Conservation (phyloP, 2,888 invertebrate genomes). For the Lysandra bellargus region DNA sequence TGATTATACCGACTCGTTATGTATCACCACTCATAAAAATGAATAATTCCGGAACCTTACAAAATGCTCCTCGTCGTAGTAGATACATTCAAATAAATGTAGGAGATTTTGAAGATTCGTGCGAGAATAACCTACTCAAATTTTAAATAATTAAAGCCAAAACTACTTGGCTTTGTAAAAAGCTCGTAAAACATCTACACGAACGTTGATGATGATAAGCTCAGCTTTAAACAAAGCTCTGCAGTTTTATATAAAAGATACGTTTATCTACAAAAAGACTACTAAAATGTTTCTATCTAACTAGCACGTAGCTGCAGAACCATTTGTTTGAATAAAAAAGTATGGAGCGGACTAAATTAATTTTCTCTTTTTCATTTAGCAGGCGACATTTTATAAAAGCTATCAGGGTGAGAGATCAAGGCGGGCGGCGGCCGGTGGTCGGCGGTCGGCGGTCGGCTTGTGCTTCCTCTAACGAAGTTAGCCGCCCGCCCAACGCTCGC, state of each 20-base stretch:
- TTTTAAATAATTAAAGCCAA: neutral
- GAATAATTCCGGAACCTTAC: neutral
- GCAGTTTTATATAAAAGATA: conserved; percentile 16
- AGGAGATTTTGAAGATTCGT: neutral
- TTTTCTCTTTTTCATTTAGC: conserved; percentile 35
- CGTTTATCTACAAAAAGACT: conserved; percentile 23
- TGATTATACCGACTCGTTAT: conserved; percentile 17
- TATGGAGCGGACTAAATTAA: conserved; percentile 32
- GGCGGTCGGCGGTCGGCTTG: conserved; percentile 44
- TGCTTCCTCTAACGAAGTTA: conserved; percentile 57
- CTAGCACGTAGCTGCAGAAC: conserved; percentile 30
- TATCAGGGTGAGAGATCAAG: conserved; percentile 39
- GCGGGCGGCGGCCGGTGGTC: conserved; percentile 42
- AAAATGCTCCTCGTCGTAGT: neutral
- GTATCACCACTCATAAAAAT: conserved; percentile 21
- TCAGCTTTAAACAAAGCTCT: conserved; percentile 7
- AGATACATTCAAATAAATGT: neutral
- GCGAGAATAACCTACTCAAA: neutral
- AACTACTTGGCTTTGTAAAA: neutral
- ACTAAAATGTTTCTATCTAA: conserved; percentile 28
- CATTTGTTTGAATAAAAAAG: conserved; percentile 32
- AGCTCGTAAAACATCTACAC: conserved; percentile 19
- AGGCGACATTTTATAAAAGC: conserved; percentile 35
- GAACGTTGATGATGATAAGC: conserved; percentile 7
- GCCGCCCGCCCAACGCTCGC: conserved; percentile 44